Conservation (phyloP, 2,888 invertebrate species). For the Eurytoma adleriae region DNA sequence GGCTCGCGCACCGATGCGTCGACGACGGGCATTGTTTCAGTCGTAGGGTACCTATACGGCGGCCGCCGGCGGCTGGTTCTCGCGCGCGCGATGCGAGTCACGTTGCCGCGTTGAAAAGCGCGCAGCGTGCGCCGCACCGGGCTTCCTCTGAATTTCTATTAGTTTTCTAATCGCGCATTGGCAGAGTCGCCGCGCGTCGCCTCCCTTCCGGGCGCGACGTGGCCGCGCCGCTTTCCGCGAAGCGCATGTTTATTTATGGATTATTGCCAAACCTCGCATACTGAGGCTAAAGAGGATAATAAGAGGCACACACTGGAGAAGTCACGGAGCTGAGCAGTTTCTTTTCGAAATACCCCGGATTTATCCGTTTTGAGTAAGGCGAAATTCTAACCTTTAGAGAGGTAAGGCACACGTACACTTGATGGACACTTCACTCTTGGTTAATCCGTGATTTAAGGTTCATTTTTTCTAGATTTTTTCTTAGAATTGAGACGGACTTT, state of each 20-base stretch:
- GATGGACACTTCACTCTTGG: too few relatives aligned
- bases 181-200: slow-evolving; percentile 27
- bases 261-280: slow-evolving; percentile 11
- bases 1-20: too few relatives aligned
- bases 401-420: too few relatives aligned
- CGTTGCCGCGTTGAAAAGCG: slow-evolving; percentile 28
- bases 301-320: too few relatives aligned
- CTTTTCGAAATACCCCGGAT: too few relatives aligned
- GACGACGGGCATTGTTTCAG: slow-evolving; percentile 15
- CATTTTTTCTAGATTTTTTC: too few relatives aligned
- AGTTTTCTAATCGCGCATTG: slow-evolving; percentile 42
- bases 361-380: too few relatives aligned
- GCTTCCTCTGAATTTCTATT: slow-evolving; percentile 36
- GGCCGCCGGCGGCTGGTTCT: not conserved
- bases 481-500: too few relatives aligned
- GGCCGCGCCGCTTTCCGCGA: slow-evolving; percentile 6
- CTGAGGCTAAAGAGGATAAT: too few relatives aligned
- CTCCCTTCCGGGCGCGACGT: slow-evolving; percentile 49
- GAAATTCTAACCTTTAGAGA: too few relatives aligned
- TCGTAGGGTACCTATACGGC: not conserved
- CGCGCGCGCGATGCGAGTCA: slow-evolving; percentile 31
- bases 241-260: not conserved
- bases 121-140: not conserved
- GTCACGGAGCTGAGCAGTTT: too few relatives aligned
- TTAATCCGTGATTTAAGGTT: too few relatives aligned